Percentiles rank a stretch among this genome's conserved stretches.
phyloP scores from a whole-genome alignment of 2,888 invertebrate genomes.

The Didymodactylos carnosus region DNA sequence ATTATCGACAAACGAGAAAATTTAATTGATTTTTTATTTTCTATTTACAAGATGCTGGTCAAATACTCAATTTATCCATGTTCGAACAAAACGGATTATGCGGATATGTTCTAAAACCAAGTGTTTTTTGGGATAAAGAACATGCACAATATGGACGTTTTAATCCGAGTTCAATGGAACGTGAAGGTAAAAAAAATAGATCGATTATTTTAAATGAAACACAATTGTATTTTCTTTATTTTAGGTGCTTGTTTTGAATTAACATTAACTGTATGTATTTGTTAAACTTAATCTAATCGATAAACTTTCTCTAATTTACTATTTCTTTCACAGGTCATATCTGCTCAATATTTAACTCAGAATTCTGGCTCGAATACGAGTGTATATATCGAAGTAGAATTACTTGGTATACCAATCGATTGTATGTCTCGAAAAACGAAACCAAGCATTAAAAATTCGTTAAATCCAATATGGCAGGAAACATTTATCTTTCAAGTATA shows the following conservation, averaged over 20 bases:
- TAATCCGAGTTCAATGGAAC: conserved; percentile 67
- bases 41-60: neutral
- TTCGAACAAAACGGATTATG: conserved; percentile 71
- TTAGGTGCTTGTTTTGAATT: neutral
- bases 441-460: conserved; percentile 57
- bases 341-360: conserved; percentile 62
- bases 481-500: conserved; percentile 13
- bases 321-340: too few species aligned
- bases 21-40: conserved; percentile 29
- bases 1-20: too few species aligned
- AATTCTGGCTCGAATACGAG: conserved; percentile 41
- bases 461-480: conserved; percentile 79
- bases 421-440: conserved; percentile 69
- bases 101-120: conserved; percentile 69
- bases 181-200: neutral
- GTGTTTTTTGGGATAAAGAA: conserved; percentile 63
- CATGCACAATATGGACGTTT: conserved; percentile 48
- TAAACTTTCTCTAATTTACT: neutral
- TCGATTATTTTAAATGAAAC: conserved; percentile 14
- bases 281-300: neutral
- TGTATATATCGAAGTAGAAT: conserved; percentile 68
- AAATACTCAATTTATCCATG: conserved; percentile 59
- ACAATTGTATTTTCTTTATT: too few species aligned
- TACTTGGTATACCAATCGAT: conserved; percentile 69
- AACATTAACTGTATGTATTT: neutral